phyloP scores from a whole-genome alignment of 2,888 invertebrate species.

The Branchellion lobata region DNA sequence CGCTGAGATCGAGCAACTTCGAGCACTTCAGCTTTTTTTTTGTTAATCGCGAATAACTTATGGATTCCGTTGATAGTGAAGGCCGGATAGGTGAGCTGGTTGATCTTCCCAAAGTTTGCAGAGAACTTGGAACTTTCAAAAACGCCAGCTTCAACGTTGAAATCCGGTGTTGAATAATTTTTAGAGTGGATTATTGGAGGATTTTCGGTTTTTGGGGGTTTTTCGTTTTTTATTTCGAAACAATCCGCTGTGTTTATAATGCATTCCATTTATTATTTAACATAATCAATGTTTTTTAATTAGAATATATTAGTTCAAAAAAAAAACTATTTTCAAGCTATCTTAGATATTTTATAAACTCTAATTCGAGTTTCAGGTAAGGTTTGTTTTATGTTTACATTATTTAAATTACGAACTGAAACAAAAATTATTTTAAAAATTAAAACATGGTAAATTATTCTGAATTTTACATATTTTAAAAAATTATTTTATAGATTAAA shows the following conservation, averaged over 20 bases:
- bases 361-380: no score
- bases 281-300: background rate
- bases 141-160: background rate
- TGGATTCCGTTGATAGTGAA: background rate
- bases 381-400: no score
- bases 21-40: background rate
- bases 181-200: background rate
- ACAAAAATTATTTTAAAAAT: no score
- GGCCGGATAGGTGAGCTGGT: no score
- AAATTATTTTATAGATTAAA: no score
- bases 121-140: background rate
- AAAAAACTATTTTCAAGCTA: background rate
- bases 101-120: no score
- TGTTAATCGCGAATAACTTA: background rate
- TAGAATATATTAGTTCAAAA: background rate
- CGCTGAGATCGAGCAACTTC: conserved; percentile 47
- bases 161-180: background rate
- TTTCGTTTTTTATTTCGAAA: no score
- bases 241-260: background rate
- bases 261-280: background rate
- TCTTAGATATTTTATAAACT: no score
- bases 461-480: no score
- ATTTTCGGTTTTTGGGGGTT: background rate
- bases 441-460: no score
- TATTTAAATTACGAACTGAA: no score